Evolutionary conservation across 1,140 invertebrate species (phyloP), one percentile per base, ranked within the genome.

Genomic region (Drosophila albomicans): DNA sequence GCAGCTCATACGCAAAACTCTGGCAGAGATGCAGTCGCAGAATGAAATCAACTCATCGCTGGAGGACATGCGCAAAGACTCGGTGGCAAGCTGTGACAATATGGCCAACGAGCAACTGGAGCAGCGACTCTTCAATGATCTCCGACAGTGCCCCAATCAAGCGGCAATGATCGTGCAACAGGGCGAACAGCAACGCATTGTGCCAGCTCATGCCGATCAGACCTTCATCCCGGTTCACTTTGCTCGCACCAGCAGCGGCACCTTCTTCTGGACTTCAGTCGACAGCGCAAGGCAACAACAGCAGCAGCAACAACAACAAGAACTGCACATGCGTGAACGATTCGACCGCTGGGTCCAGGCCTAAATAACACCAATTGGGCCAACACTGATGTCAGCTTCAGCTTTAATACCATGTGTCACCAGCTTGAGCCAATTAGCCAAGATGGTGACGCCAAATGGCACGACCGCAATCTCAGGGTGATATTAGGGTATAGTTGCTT

Each of bases 271-370:
- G 95, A 95, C 95, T 16, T 94, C 95, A 1, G 93, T 92, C 62
- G 88, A 92, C 10, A 82, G 91, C 6, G 79, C 80, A 41, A 93
- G 78, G 69, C 93, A 70, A 35, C 93, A 70, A 38, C 69, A 81
- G 52, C 78, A 43, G 41, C 41, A 43, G n/a, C 82, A 43, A 13
- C 41, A 43, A 5, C 41, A 86, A 48, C 94, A 95, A 59, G 93
- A 95, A 78, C 91, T 94, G 41, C 93, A 94, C 82, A 93, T 94
- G 71, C 92, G 78, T 70, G 92, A 82, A 49, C 91, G 92, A 45
- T 91, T 89, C 92, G 95, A 95, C 82, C 93, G 95, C 81, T 95
- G 95, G 95, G 95, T 95, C 10, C 95, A 95, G 93, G 95, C 95
- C 75, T 95, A 93, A 61, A 68, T 70, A 66, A 70, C 71, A 57